Percentiles rank a stretch among this genome's conserved stretches.
Evolutionary conservation across 2,888 invertebrate genomes (phyloP).

Genomic region (Nemoura dubitans): DNA sequence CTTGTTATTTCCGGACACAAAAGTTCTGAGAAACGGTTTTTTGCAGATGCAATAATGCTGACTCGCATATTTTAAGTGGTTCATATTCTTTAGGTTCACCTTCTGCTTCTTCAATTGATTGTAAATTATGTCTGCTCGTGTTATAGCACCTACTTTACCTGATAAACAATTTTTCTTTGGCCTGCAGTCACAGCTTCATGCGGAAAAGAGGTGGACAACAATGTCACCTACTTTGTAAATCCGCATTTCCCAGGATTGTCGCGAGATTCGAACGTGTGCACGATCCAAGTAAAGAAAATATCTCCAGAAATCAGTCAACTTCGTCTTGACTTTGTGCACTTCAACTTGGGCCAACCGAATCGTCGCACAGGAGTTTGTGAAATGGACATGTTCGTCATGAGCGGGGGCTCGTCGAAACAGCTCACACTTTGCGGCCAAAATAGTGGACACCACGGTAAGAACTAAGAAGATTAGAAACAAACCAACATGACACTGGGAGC

Average conservation of each 20-base stretch:
- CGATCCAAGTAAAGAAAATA: slow-evolving; percentile 77
- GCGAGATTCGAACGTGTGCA: slow-evolving; percentile 71
- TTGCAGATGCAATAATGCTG: no score
- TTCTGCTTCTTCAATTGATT: no score
- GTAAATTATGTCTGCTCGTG: no score
- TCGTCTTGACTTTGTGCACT: slow-evolving; percentile 83
- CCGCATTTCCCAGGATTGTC: slow-evolving; percentile 84
- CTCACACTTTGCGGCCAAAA: slow-evolving; percentile 82
- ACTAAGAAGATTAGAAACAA: no score
- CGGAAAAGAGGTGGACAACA: slow-evolving; percentile 75
- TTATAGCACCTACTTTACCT: no score
- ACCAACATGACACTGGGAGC: no score
- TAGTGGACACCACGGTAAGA: slow-evolving; percentile 83
- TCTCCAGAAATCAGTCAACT: slow-evolving; percentile 84
- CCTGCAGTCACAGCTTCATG: slow-evolving; percentile 78
- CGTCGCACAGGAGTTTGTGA: slow-evolving; percentile 80
- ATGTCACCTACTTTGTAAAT: slow-evolving; percentile 83
- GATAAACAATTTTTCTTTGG: neutral
- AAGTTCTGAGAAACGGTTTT: no score
- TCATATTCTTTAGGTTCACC: no score
- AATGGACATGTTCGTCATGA: slow-evolving; percentile 71
- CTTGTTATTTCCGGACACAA: no score
- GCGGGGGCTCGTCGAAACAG: slow-evolving; percentile 66
- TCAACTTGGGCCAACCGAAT: slow-evolving; percentile 85
- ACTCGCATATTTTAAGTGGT: no score